These are phyloP conservation scores for Maccullochella peelii DNA, from an alignment of 2,113 vertebrate species.

Conservation along the genomic window DNA sequence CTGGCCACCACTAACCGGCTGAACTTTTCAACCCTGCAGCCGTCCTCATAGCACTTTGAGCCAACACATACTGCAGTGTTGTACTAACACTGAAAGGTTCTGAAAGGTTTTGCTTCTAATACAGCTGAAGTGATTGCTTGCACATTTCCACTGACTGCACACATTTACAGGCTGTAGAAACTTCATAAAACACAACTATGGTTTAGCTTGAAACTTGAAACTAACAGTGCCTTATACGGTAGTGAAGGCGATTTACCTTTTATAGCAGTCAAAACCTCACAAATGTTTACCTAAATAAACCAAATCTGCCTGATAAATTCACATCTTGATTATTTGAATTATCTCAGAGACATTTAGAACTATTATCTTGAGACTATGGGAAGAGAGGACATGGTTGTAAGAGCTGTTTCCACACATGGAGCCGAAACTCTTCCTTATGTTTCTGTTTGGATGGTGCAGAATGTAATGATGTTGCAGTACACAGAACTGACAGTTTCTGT, in stretches of 20 bases:
- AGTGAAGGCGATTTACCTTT: background rate
- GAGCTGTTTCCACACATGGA: background rate
- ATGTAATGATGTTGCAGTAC: background rate
- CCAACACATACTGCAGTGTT: background rate
- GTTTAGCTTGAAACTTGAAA: background rate
- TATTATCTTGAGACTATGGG: conserved; percentile 6
- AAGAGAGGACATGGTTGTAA: conserved; percentile 5
- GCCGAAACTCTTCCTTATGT: conserved; percentile 7
- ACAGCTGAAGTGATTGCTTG: background rate
- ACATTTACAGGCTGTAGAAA: background rate
- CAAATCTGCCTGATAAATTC: background rate
- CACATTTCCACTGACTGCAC: background rate
- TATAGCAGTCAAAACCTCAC: background rate
- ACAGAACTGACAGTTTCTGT: conserved; percentile 6
- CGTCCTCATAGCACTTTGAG: conserved; percentile 16
- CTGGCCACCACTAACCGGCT: conserved; percentile 70
- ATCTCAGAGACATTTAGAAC: conserved; percentile 10
- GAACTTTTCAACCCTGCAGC: conserved; percentile 72
- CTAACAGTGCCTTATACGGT: background rate
- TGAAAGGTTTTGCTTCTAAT: conserved; percentile 13
- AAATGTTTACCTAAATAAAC: background rate
- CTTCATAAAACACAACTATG: background rate
- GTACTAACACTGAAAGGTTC: background rate
- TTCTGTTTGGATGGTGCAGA: conserved; percentile 1
- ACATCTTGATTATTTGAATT: background rate